Percentiles rank a stretch among this genome's conserved stretches.
phyloP scores from a whole-genome alignment of 2,797 vertebrate genomes.

The Salarias fasciatus region DNA sequence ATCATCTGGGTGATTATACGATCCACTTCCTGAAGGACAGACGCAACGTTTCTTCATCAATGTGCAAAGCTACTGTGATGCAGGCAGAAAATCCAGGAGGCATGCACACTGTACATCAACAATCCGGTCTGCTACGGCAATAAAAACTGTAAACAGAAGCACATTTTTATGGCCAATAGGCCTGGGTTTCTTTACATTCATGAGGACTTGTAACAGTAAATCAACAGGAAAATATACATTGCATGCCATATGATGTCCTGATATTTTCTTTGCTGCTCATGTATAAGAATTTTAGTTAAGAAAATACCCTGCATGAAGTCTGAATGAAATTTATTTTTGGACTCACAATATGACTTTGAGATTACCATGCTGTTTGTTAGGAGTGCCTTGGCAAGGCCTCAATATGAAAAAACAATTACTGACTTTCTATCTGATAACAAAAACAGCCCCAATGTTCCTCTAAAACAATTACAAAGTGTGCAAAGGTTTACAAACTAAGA shows the following conservation, averaged over 20 bases:
- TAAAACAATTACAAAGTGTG: neutral
- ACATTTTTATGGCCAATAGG: neutral
- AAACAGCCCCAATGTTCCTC: neutral
- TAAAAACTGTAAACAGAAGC: neutral
- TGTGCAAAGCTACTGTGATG: neutral
- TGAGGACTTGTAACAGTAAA: neutral
- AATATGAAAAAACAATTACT: too few relatives aligned
- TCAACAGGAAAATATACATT: neutral
- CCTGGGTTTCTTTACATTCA: neutral
- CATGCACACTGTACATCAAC: too few relatives aligned
- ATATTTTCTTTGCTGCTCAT: neutral
- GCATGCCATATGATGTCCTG: neutral
- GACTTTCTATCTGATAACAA: too few relatives aligned
- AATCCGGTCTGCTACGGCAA: neutral
- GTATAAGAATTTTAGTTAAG: too few relatives aligned
- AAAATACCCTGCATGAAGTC: too few relatives aligned
- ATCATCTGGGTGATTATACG: conserved; percentile 94
- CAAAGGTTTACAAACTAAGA: too few relatives aligned
- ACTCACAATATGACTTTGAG: too few relatives aligned
- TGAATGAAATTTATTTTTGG: too few relatives aligned
- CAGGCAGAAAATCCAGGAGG: neutral
- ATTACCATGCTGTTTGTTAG: too few relatives aligned
- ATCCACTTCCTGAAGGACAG: conserved; percentile 87
- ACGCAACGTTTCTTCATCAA: conserved; percentile 6
- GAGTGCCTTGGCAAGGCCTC: too few relatives aligned